A percentile compares a stretch with the other conserved stretches of the same genome.
Evolutionary conservation across 2,797 vertebrate genomes (phyloP).

Genomic region (Manis javanica): DNA sequence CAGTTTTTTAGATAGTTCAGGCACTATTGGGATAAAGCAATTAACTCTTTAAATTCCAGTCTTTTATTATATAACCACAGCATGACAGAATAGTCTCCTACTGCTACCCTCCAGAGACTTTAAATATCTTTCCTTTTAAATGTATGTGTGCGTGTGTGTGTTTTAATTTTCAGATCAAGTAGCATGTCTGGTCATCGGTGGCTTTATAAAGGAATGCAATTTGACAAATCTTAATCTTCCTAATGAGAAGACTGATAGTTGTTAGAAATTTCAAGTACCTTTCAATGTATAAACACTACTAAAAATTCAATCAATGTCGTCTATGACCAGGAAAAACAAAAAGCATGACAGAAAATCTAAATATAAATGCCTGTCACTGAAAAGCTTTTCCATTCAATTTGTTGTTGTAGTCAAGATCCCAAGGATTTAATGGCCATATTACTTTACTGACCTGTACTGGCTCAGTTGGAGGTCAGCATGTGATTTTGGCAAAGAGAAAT

Average conservation of each 20-base stretch:
- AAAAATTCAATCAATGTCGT: constrained; percentile 83
- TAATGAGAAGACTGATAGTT: constrained; percentile 61
- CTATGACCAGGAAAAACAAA: constrained; percentile 84
- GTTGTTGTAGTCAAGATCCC: constrained; percentile 27
- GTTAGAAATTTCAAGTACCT: constrained; percentile 67
- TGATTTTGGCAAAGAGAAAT: constrained; percentile 81
- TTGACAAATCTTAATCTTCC: constrained; percentile 62
- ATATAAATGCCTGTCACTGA: constrained; percentile 77
- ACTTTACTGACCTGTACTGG: constrained; percentile 43
- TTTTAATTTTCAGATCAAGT: constrained; percentile 45
- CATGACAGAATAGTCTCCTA: neutral
- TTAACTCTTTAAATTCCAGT: neutral
- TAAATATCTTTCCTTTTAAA: neutral
- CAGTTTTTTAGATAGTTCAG: neutral
- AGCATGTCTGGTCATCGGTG: neutral
- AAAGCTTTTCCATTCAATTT: constrained; percentile 72
- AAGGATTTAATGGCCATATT: constrained; percentile 17
- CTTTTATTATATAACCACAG: neutral
- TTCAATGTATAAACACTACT: constrained; percentile 80
- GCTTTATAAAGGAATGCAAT: constrained; percentile 37
- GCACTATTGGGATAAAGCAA: neutral
- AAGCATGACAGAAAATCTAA: constrained; percentile 82
- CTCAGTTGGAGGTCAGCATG: constrained; percentile 52
- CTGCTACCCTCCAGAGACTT: neutral
- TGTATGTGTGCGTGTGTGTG: neutral